A percentile compares a stretch with the other conserved stretches of the same genome.
Evolutionary conservation across 2,888 invertebrate genomes (phyloP).

Genomic region (Crepidodera aurea): DNA sequence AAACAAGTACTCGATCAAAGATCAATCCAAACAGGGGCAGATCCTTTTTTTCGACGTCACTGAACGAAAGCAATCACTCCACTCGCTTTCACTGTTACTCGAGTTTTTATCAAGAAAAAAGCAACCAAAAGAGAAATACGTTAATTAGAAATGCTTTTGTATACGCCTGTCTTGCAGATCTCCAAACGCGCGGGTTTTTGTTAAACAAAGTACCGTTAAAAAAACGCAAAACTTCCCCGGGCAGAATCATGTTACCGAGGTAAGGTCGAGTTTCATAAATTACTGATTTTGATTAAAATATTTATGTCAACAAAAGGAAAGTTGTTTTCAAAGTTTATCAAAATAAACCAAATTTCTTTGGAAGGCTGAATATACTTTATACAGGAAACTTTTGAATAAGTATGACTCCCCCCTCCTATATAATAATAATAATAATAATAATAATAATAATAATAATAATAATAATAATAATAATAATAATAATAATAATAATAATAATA

Average conservation of each 20-base stretch:
- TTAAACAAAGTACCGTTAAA: not conserved
- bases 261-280: not conserved
- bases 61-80: constrained; percentile 1
- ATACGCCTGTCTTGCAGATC: not conserved
- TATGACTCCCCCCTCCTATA: too few species aligned
- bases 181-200: not conserved
- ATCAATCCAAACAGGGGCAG: not conserved
- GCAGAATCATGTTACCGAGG: not conserved
- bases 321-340: too few species aligned
- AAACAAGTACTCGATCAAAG: not conserved
- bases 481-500: too few species aligned
- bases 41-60: not conserved
- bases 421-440: too few species aligned
- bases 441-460: too few species aligned
- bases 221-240: not conserved
- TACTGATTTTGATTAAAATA: not conserved
- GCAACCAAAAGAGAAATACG: constrained; percentile 10
- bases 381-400: too few species aligned
- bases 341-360: too few species aligned
- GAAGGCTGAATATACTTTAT: too few species aligned
- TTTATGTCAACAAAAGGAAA: not conserved
- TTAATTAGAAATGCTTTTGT: constrained; percentile 9
- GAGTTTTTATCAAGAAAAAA: constrained; percentile 3
- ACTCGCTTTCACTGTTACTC: not conserved
- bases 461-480: too few species aligned